Evolutionary conservation across 2,113 vertebrate genomes (phyloP).

Genomic region (Saccopteryx leptura): DNA sequence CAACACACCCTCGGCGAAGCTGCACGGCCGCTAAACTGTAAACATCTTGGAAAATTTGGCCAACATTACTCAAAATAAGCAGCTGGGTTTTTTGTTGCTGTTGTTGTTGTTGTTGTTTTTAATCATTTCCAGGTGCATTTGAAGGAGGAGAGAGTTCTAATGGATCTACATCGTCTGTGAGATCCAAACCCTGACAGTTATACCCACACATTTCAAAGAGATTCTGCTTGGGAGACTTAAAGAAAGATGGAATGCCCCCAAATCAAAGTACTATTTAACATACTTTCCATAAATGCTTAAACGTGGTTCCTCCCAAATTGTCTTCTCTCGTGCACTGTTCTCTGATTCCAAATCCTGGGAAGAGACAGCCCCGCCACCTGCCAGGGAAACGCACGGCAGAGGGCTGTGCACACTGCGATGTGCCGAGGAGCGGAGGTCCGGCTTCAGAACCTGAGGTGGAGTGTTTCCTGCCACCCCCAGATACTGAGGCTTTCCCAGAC

Average conservation of each 20-base stretch:
- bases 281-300: accelerated
- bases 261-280: background rate
- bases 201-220: background rate
- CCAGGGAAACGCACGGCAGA: background rate
- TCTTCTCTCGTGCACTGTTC: background rate
- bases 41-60: slow-evolving; percentile 75
- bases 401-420: accelerated
- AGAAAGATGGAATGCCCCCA: background rate
- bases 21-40: slow-evolving; percentile 44
- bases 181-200: background rate
- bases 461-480: background rate
- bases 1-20: slow-evolving; percentile 53
- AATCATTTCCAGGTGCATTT: slow-evolving; percentile 76
- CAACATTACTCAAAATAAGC: slow-evolving; percentile 68
- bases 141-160: slow-evolving; percentile 51
- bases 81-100: background rate
- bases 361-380: background rate
- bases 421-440: background rate
- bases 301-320: accelerated
- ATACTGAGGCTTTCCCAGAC: accelerated
- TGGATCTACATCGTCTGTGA: slow-evolving; percentile 6
- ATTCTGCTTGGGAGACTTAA: background rate
- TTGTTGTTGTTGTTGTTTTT: slow-evolving; percentile 37
- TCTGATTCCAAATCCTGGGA: background rate
- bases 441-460: background rate